Percentiles rank a stretch among this genome's conserved stretches.
phyloP scores from a whole-genome alignment of 2,888 invertebrate genomes.

The Habroteleia sp. region DNA sequence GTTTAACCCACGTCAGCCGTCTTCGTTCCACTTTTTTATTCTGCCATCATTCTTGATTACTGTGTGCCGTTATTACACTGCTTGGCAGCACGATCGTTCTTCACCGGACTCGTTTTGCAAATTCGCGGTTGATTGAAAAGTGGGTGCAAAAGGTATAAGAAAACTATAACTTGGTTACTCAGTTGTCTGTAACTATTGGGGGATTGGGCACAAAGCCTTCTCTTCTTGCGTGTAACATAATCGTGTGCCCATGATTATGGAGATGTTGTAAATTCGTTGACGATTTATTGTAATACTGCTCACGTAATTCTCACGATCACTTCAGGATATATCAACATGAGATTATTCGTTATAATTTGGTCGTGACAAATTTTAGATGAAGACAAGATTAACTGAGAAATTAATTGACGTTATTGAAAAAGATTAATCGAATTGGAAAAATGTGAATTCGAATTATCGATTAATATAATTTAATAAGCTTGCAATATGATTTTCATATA shows the following conservation, averaged over 20 bases:
- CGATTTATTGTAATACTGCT: constrained; percentile 43
- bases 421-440: constrained; percentile 34
- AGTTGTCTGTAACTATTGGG: constrained; percentile 38
- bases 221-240: constrained; percentile 71
- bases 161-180: constrained; percentile 30
- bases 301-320: constrained; percentile 50
- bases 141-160: constrained; percentile 59
- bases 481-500: constrained; percentile 24
- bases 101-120: constrained; percentile 72
- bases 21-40: constrained; percentile 56
- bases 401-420: constrained; percentile 29
- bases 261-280: constrained; percentile 36
- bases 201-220: constrained; percentile 63
- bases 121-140: constrained; percentile 77
- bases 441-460: constrained; percentile 10
- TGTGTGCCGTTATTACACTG: constrained; percentile 72
- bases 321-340: constrained; percentile 24
- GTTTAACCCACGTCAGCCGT: constrained; percentile 8
- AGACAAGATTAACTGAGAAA: constrained; percentile 8
- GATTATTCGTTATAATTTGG: constrained; percentile 37
- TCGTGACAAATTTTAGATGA: neutral
- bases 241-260: constrained; percentile 46
- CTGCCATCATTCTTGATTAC: constrained; percentile 72
- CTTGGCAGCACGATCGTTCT: constrained; percentile 44
- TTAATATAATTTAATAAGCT: constrained; percentile 30